These are phyloP conservation scores for Hydrolagus colliei DNA, from an alignment of 2,797 vertebrate genomes.

Conservation along the genomic window DNA sequence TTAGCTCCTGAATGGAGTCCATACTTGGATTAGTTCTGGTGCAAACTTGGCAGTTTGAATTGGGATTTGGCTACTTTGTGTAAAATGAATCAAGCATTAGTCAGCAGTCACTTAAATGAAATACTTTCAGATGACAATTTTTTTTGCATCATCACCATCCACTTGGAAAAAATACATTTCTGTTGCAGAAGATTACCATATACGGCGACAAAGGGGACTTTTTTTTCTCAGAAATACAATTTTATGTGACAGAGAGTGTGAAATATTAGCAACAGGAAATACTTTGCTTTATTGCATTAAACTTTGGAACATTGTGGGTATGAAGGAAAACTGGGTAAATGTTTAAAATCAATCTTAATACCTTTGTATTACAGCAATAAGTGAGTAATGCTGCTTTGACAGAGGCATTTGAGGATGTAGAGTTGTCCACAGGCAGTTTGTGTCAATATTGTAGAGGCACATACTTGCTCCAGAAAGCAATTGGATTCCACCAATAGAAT, in stretches of 20 bases:
- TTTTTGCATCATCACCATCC: not conserved
- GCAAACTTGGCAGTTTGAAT: not conserved
- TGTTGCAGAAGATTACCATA: not conserved
- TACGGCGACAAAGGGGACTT: not conserved
- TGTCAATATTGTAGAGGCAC: not conserved
- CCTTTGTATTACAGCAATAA: not conserved
- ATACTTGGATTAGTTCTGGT: slow-evolving; percentile 14
- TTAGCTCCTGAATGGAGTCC: not conserved
- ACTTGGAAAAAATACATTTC: not conserved
- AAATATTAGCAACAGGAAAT: not conserved
- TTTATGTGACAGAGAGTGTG: not conserved
- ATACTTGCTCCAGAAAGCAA: not conserved
- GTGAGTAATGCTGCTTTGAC: too few relatives aligned
- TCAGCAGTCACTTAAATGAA: not conserved
- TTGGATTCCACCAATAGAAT: not conserved
- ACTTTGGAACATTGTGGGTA: not conserved
- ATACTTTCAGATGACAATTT: not conserved
- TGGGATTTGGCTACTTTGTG: not conserved
- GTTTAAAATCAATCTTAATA: not conserved
- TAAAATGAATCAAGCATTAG: not conserved
- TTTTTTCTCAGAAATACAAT: not conserved
- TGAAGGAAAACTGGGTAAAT: not conserved
- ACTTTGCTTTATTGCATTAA: not conserved
- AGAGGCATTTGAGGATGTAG: not conserved
- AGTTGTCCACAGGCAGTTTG: not conserved